Base-by-base conservation (phyloP, 37 sponge, comb jelly and placozoan species). In the Aphrocallistes beatrix region DNA sequence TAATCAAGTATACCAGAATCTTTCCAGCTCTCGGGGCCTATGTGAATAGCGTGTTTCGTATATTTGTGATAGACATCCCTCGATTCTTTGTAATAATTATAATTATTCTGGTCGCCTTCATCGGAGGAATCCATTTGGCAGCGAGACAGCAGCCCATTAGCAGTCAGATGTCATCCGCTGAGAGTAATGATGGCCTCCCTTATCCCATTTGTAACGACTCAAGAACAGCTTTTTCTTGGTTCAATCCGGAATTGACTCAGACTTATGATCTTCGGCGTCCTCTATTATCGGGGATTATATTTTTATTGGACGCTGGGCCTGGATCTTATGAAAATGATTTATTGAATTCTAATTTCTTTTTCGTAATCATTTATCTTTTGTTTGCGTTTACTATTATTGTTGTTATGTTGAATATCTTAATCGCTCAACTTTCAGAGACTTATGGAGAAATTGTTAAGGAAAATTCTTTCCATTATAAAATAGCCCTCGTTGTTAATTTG, bases 391-490 rank as follows among this genome's bases (percentile, higher is more conserved):
- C 75, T 19, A 60, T 60, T 6, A 60, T 60, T 13, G 34, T 60
- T 32, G 75, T 60, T 19, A 60, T 60, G 75, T 30, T 60, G 8
- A 60, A 60, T 60, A 60, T 60, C n/a, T 60, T 60, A 60, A 60
- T 60, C n/a, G 75, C 75, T 60, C 75, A 60, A 60, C 75, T 60
- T 30, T 60, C 75, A 25, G 75, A 60, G 34, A 60, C 75, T 32
- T 60, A 60, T 60, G 75, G 75, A 3, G 75, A 60, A 13, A 60
- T 60, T 60, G 34, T 60, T 3, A 60, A 60, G 75, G 75, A 60
- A 30, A 60, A 28, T 60, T 60, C 75, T 6, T 60, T 60, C n/a
- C 75, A 60, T 13, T 60, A 60, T 13, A 60, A 60, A 30, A 60
- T 60, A 25, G 75, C 10, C 3, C 21, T 60, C 28, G 75, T 60